Evolutionary conservation across 2,888 invertebrate genomes (phyloP), one percentile per base, ranked within the genome.

Genomic region (Torymus texanus): DNA sequence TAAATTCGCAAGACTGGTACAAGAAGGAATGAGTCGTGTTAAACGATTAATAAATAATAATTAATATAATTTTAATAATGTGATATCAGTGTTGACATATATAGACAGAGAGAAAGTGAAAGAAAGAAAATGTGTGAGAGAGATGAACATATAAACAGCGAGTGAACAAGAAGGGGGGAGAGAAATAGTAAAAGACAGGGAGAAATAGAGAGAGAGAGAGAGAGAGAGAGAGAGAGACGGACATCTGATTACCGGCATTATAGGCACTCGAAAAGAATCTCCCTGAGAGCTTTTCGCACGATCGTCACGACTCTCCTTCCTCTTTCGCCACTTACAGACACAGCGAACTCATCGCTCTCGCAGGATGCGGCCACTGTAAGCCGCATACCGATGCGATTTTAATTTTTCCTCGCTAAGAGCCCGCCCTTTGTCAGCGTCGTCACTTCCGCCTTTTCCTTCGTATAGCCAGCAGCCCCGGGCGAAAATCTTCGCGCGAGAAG

Each of bases 391-490:
- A 61, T 66, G 68, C 63, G 59, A 63, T 74, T 75, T 73, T 80
- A 76, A 76, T 72, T 77, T 76, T 68, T 76, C 71, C 56, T 62
- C 29, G 59, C 61, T 24, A 56, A 63, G 58, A 63, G 63, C 73
- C 62, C 61, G 66, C 65, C 67, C 70, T 76, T 68, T 68, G 24
- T 80, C 72, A 56, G 74, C 67, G 58, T 41, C 61, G 50, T 16
- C 50, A 70, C 70, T 71, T 72, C 74, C 72, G 72, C 66, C 67
- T 41, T 75, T 62, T 77, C 56, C 72, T 63, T 58, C 56, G 12
- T 74, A 56, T 41, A 50, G 11, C 71, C 65, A 75, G 61, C 65
- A 66, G 55, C 24, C 18, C 51, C 8, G 41, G 41, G 41, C 41
- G 41, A 41, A 41, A 41, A 41, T 41, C 41, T 41, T 41, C 41